Evolutionary conservation across 1,140 invertebrate genomes (phyloP).

Genomic region (Brachionus rotundiformis): DNA sequence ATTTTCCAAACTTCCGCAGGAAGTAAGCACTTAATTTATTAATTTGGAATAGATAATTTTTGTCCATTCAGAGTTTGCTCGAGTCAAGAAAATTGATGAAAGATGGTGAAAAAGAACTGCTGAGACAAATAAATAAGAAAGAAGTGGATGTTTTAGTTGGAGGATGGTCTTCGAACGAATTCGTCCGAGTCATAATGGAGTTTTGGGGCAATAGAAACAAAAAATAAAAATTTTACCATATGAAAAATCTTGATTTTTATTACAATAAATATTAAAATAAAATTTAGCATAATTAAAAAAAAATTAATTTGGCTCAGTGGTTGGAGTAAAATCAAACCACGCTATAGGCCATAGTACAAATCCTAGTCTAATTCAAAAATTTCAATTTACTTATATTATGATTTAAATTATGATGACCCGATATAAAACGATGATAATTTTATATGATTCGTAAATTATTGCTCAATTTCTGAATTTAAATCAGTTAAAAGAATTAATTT

Average conservation of each 20-base stretch:
- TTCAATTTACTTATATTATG: too few species aligned
- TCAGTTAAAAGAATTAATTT: not conserved
- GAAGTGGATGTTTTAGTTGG: conserved; percentile 69
- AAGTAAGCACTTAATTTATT: not conserved
- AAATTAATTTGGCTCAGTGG: conserved; percentile 21
- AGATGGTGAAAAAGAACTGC: conserved; percentile 60
- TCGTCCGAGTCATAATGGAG: conserved; percentile 66
- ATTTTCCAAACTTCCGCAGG: not conserved
- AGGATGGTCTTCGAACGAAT: conserved; percentile 70
- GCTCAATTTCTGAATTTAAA: conserved; percentile 51
- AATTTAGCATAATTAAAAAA: not conserved
- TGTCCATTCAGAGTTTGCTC: conserved; percentile 64
- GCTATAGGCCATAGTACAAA: not conserved
- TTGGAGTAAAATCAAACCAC: not conserved
- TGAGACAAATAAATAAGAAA: conserved; percentile 67
- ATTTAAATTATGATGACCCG: conserved; percentile 41
- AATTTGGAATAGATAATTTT: not conserved
- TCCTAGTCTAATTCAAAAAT: conserved; percentile 11
- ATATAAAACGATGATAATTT: not conserved
- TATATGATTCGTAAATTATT: conserved; percentile 48
- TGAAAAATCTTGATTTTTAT: too few species aligned
- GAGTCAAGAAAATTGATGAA: conserved; percentile 68
- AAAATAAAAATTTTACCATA: conserved; percentile 8
- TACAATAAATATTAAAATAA: too few species aligned
- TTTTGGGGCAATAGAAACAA: conserved; percentile 40